Base-by-base conservation (phyloP, 2,113 vertebrate genomes). In the Dipodomys spectabilis region DNA sequence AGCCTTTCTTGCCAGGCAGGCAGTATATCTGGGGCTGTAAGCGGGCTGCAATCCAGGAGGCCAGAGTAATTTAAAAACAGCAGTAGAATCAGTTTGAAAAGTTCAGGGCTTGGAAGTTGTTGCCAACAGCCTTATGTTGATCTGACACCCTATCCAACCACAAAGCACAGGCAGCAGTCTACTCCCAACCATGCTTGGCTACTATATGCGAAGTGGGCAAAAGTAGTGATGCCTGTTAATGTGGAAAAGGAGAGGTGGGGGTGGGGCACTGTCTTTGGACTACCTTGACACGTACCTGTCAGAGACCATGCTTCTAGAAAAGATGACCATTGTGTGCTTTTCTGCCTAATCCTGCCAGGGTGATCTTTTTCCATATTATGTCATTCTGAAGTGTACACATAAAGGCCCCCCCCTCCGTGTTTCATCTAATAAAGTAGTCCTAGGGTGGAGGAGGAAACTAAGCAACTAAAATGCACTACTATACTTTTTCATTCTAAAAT, bases 31-130 rank as follows among this genome's bases (percentile, higher is more conserved):
- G 62, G 90, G 86, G 45, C 93, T 77, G 9, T n/a, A 35, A 86
- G 92, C 72, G 84, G 95, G 95, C 89, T 81, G 20, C 45, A 5
- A 2, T 92, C 91, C 93, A 68, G 94, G 75, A 82, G 20, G 68
- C 32, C 32, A 64, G 87, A 68, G 90, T 23, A 69, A 71, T 39
- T 62, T 67, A 39, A 32, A 71, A 83, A 60, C 80, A 85, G 88
- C 86, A 45, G 0, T 15, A 80, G 92, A 83, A 60, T 82, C 85
- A 82, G 86, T 72, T 13, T 79, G 68, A 88, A 96, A 95, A 90
- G 68, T 13, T 80, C 88, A 74, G 82, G 88, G 62, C 60, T 95
- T 82, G 81, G 91, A 71, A 82, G 20, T 49, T 30, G 32, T 71
- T 85, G 79, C 96, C 80, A 88, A 0, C 72, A 64, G 69, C 57